These are phyloP conservation scores for Paramisgurnus dabryanus DNA, from an alignment of 2,113 vertebrate genomes.

Conservation along the genomic window DNA sequence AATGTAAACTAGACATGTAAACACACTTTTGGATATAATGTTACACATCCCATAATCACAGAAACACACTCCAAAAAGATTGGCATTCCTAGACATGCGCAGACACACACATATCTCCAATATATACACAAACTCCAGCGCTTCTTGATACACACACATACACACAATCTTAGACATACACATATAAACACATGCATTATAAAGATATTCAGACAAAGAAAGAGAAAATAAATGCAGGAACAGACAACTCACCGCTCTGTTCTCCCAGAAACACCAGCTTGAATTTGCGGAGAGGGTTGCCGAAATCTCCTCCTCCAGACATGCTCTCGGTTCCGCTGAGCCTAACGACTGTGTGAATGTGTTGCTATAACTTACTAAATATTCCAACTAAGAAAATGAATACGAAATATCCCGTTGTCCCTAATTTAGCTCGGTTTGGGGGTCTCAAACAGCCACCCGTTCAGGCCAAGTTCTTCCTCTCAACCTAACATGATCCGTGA, in stretches of 20 bases:
- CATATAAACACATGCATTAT: neutral
- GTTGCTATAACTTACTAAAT: neutral
- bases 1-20: too few species aligned
- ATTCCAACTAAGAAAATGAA: neutral
- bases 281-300: slow-evolving; percentile 77
- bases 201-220: neutral
- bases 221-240: neutral
- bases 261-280: slow-evolving; percentile 79
- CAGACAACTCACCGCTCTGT: slow-evolving; percentile 71
- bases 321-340: slow-evolving; percentile 60
- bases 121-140: neutral
- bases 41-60: too few species aligned
- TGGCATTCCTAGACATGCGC: too few species aligned
- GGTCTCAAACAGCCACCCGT: slow-evolving; percentile 12
- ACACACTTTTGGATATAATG: too few species aligned
- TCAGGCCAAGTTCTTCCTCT: slow-evolving; percentile 40
- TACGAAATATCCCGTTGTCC: neutral
- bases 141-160: neutral
- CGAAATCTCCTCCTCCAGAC: slow-evolving; percentile 78
- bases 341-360: neutral
- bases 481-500: slow-evolving; percentile 46
- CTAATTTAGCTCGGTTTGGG: neutral
- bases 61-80: too few species aligned
- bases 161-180: neutral
- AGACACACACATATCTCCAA: too few species aligned